Conservation (phyloP, 2,797 vertebrate species). For the Falco columbarius region DNA sequence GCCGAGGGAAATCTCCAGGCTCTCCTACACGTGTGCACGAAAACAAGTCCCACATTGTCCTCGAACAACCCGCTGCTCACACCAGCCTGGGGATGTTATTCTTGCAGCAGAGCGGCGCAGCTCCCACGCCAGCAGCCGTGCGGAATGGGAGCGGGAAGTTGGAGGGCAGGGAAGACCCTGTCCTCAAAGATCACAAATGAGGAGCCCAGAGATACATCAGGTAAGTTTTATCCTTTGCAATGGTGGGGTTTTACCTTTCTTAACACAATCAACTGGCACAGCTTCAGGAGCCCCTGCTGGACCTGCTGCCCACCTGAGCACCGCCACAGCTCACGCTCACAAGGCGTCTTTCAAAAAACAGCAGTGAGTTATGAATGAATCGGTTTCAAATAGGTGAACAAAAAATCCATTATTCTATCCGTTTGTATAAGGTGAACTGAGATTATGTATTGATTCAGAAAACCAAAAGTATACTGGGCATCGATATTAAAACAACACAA, state of each 20-base stretch:
- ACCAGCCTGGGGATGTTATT: not conserved
- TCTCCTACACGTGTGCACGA: not conserved
- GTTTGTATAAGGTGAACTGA: not conserved
- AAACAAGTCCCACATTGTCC: conserved; percentile 53
- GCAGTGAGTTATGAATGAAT: not conserved
- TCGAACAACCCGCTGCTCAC: not conserved
- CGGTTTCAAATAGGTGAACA: not conserved
- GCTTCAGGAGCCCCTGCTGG: not conserved
- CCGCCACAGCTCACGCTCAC: not conserved
- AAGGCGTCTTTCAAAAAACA: not conserved
- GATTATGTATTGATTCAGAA: not conserved
- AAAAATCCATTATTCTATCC: not conserved
- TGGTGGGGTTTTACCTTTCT: not conserved
- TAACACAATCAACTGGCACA: fast-evolving
- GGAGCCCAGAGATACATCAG: not conserved
- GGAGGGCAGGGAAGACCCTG: not conserved
- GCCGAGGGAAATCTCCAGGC: conserved; percentile 5
- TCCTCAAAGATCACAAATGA: not conserved
- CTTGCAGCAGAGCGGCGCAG: fast-evolving
- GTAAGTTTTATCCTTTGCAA: not conserved
- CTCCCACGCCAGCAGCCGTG: fast-evolving
- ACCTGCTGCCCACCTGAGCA: not conserved
- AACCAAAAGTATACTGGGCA: not conserved
- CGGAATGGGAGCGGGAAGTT: fast-evolving
- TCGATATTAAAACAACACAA: not conserved